Base-by-base conservation (phyloP, 2,797 vertebrate species). In the Oreonectes daqikongensis region DNA sequence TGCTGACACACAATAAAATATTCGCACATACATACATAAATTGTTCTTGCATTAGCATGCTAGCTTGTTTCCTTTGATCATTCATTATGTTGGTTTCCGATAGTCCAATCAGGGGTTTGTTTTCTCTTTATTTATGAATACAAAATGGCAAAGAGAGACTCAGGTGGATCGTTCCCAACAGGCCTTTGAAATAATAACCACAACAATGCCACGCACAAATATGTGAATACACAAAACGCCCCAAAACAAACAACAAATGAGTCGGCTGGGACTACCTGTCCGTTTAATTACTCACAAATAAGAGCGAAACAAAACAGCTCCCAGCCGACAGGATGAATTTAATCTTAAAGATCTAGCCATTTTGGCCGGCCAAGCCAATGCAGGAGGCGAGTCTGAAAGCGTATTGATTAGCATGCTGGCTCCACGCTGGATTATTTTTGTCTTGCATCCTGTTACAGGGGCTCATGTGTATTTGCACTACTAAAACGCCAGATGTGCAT, bases 141-240 rank as follows among this genome's bases (percentile, higher is more conserved):
- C 28, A 72, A 83, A 81, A 70, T 30, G 40, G 61, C 32, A 40
- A 30, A 61, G 65, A 30, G 15, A 79, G 48, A 75, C 74, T 75
- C 71, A 81, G 84, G 82, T 82, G 73, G 30, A 69, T 22, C 17
- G 5, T 69, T 79, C 72, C 59, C 55, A 38, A 40, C 38, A 73
- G 72, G 28, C 26, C 32, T 68, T 35, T 12, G 38, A 79, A 69
- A 73, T 81, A 75, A 85, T 77, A 66, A 79, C 77, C 65, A 59
- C 14, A 48, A 66, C 72, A 81, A 53, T 50, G 42, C 38, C 35
- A 65, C 55, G 48, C 50, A 22, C 4, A 55, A 60, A 70, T 20
- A 68, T 24, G 42, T 22, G 55, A 72, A 63, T 52, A 28, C 55
- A 69, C 69, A 53, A 75, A 55, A 30, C 63, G 28, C n/a, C 6